phyloP scores from a whole-genome alignment of 2,113 vertebrate genomes.

The Poeciliopsis turrubarensis region DNA sequence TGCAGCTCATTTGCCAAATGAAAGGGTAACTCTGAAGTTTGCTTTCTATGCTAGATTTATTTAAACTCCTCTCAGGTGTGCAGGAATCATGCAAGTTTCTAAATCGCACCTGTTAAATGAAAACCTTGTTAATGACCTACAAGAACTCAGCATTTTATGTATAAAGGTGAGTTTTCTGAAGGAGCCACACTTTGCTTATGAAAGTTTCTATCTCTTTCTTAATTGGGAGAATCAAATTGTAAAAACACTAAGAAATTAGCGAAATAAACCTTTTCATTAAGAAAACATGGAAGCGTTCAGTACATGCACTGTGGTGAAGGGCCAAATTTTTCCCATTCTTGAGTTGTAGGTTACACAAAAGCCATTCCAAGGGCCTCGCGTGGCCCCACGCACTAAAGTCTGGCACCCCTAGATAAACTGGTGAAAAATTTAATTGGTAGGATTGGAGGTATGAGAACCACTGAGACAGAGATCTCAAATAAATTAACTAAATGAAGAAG shows the following conservation, averaged over 20 bases:
- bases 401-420: no score
- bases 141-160: not conserved
- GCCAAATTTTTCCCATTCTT: no score
- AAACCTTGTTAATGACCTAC: not conserved
- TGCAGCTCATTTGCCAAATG: conserved; percentile 27
- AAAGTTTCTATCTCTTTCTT: not conserved
- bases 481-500: no score
- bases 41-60: conserved; percentile 43
- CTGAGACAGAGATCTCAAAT: no score
- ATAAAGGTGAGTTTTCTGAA: conserved; percentile 7
- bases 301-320: no score
- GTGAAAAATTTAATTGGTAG: no score
- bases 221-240: not conserved
- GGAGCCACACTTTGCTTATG: not conserved
- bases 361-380: no score
- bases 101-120: conserved; percentile 21
- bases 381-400: no score
- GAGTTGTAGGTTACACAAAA: no score
- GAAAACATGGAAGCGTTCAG: no score
- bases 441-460: no score
- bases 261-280: no score
- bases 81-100: conserved; percentile 21
- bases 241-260: not conserved
- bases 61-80: conserved; percentile 11
- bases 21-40: conserved; percentile 9